These are phyloP conservation scores for Myotis brandtii DNA, from an alignment of 2,113 vertebrate genomes.

Conservation along the genomic window DNA sequence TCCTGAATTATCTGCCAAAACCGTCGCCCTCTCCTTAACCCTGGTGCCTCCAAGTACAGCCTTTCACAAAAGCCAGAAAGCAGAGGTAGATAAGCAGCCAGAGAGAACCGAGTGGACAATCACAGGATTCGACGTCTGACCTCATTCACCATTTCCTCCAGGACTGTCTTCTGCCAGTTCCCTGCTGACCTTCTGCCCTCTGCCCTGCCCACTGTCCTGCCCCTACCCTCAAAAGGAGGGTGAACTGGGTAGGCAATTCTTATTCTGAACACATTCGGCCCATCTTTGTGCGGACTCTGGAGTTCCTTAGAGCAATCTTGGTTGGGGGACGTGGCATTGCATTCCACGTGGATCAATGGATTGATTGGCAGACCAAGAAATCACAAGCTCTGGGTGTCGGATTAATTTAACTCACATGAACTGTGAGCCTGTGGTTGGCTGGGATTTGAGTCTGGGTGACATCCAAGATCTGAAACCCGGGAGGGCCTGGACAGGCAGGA, in stretches of 20 bases:
- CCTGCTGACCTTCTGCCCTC: not conserved
- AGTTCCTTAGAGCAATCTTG: not conserved
- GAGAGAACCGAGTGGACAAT: not conserved
- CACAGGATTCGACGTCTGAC: not conserved
- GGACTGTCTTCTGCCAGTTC: not conserved
- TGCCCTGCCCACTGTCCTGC: not conserved
- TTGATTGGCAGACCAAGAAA: not conserved
- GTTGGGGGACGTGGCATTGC: too few relatives aligned
- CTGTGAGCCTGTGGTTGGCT: not conserved
- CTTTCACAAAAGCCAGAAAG: not conserved
- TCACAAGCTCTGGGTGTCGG: constrained; percentile 13
- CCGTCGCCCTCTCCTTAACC: not conserved
- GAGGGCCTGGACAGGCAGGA: not conserved
- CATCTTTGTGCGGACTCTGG: not conserved
- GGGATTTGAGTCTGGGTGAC: not conserved
- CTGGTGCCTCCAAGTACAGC: not conserved
- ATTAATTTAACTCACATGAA: not conserved
- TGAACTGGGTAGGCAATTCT: not conserved
- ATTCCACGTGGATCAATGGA: not conserved
- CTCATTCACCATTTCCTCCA: not conserved
- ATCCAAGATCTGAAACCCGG: not conserved
- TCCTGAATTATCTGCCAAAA: not conserved
- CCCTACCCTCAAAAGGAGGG: not conserved
- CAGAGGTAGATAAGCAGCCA: not conserved
- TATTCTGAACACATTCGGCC: not conserved